These are phyloP conservation scores for Papilio xuthus DNA, from an alignment of 1,140 invertebrate species.

Conservation along the genomic window DNA sequence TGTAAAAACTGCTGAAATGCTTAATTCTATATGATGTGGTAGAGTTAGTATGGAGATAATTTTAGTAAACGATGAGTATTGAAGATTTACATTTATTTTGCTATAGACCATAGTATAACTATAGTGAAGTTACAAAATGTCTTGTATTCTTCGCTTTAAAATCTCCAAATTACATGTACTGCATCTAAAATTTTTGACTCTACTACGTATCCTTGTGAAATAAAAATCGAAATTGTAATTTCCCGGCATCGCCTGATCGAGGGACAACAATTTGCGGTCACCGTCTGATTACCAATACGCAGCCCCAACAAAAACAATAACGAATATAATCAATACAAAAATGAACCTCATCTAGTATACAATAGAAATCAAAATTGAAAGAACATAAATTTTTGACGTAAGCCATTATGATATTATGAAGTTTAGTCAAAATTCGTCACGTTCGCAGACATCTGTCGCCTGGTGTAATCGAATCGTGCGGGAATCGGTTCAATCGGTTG, in stretches of 20 bases:
- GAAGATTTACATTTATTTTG: no score
- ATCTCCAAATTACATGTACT: not conserved
- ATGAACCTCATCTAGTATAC: conserved; percentile 32
- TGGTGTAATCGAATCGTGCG: conserved; percentile 72
- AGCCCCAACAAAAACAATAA: conserved; percentile 58
- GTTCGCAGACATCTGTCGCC: conserved; percentile 78
- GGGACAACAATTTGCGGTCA: conserved; percentile 80
- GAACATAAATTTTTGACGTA: conserved; percentile 36
- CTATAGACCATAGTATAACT: no score
- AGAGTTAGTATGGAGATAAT: no score
- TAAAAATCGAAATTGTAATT: conserved; percentile 80
- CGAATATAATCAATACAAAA: conserved; percentile 36
- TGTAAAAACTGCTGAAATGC: not conserved
- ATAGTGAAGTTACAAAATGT: no score
- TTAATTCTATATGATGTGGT: no score
- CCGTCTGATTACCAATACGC: conserved; percentile 74
- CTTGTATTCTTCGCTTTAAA: no score
- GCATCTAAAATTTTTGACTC: conserved; percentile 44
- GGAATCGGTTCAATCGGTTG: conserved; percentile 65
- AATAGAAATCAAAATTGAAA: conserved; percentile 44
- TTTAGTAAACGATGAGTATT: no score
- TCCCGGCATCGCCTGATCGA: conserved; percentile 75
- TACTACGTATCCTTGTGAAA: conserved; percentile 65
- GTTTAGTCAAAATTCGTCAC: conserved; percentile 79
- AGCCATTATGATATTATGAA: conserved; percentile 50